phyloP scores from a whole-genome alignment of 2,797 vertebrate genomes.

The Sebastolobus altivelis region DNA sequence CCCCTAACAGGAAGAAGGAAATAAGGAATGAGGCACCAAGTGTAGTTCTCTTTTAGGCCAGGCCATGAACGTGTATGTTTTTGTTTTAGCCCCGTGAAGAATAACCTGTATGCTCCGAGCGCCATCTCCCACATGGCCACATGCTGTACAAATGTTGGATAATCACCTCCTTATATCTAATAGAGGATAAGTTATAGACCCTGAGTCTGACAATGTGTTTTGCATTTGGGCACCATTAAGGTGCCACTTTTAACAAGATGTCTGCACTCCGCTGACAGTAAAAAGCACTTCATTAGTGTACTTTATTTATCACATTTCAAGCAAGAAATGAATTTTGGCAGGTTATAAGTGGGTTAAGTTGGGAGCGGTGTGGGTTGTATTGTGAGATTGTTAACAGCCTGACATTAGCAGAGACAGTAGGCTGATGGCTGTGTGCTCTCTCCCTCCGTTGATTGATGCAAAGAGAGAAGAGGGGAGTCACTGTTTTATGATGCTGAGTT shows the following conservation, averaged over 20 bases:
- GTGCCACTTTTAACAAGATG: slow-evolving; percentile 68
- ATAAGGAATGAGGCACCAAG: slow-evolving; percentile 38
- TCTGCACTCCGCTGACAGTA: slow-evolving; percentile 47
- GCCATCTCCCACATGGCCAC: slow-evolving; percentile 48
- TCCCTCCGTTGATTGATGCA: slow-evolving; percentile 41
- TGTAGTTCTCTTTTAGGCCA: slow-evolving; percentile 50
- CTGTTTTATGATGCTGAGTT: background rate
- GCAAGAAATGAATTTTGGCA: slow-evolving; percentile 72
- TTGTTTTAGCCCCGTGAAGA: slow-evolving; percentile 56
- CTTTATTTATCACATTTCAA: slow-evolving; percentile 75
- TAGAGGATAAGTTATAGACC: slow-evolving; percentile 43
- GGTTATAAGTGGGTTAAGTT: slow-evolving; percentile 54
- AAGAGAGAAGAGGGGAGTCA: slow-evolving; percentile 9
- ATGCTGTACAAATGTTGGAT: slow-evolving; percentile 59
- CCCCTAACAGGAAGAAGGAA: slow-evolving; percentile 47
- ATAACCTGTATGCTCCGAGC: slow-evolving; percentile 41
- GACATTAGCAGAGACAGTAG: slow-evolving; percentile 41
- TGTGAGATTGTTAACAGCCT: slow-evolving; percentile 51
- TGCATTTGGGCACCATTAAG: slow-evolving; percentile 72
- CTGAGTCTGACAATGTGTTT: slow-evolving; percentile 70
- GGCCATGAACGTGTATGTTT: slow-evolving; percentile 66
- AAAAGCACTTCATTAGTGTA: slow-evolving; percentile 69
- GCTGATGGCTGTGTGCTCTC: slow-evolving; percentile 33
- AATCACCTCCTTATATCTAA: slow-evolving; percentile 60
- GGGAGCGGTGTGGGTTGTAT: slow-evolving; percentile 36